Base-by-base conservation (phyloP, 1,140 invertebrate species). In the Zaprionus taronus region DNA sequence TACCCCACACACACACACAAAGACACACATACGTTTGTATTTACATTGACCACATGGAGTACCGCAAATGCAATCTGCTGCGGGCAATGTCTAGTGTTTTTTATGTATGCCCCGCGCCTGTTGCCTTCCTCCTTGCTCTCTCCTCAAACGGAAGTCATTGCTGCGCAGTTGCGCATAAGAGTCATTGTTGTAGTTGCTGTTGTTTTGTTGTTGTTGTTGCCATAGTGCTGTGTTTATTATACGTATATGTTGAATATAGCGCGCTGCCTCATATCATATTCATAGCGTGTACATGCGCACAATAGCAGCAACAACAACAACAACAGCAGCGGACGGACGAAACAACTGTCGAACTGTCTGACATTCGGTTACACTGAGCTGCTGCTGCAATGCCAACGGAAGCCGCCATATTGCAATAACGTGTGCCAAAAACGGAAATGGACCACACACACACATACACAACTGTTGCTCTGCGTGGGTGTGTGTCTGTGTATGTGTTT, bases 401-500 rank as follows among this genome's bases (percentile, higher is more conserved):
- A 85, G 86, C 86, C 79, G 85, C 86, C 86, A 90, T 90, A 91
- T 90, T 90, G 86, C 85, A 91, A 85, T 90, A 90, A 80, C 81
- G 77, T 91, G 82, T 86, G 75, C 67, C 63, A 58, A 64, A 90
- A 90, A 66, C 85, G 85, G 85, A 90, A 90, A 90, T 89, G 79
- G 79, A 79, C 75, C 51, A 34, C 47, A 71, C 31, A 66, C 70
- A 74, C 49, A 63, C 38, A 38, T 53, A 49, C 15, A 41, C 67
- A 68, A 63, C 65, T 87, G 83, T 85, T 85, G 83, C 83, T 80
- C 53, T 17, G 68, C 47, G 41, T 17, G 15, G 5, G 15, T 44
- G 41, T 47, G n/a, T 34, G 2, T 22, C 71, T 14, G 36, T 41
- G 4, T 38, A 12, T 49, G 38, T 28, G n/a, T 51, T 22, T 70